Evolutionary conservation across 2,797 vertebrate genomes (phyloP).

Genomic region (Sebastes minor): DNA sequence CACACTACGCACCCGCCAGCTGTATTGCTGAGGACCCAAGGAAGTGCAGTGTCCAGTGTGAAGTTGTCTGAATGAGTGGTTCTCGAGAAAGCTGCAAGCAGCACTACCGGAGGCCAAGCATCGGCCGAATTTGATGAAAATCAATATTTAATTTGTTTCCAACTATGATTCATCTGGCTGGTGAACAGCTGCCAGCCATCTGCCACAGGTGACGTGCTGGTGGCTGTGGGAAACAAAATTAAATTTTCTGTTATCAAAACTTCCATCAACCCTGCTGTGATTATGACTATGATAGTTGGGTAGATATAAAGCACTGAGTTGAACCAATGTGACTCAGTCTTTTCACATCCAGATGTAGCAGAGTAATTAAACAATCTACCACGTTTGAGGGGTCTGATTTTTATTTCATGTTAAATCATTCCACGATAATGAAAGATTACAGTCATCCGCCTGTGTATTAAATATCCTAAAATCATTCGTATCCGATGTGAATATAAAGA

Average conservation of each 20-base stretch:
- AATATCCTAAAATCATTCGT: background rate
- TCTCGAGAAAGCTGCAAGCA: background rate
- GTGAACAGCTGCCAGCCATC: background rate
- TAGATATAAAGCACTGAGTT: background rate
- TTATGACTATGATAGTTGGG: background rate
- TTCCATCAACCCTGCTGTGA: background rate
- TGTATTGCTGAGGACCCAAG: background rate
- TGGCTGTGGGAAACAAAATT: background rate
- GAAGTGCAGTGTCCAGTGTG: background rate
- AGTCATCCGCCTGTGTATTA: background rate
- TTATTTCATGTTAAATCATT: background rate
- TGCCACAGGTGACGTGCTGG: constrained; percentile 8
- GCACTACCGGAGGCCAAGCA: background rate
- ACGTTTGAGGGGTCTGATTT: background rate
- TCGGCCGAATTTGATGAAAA: background rate
- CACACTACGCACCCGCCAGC: background rate
- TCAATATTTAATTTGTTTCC: background rate
- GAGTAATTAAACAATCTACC: background rate
- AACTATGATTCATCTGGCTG: background rate
- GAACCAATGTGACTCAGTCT: background rate
- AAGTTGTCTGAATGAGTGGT: background rate
- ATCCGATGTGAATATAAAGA: background rate
- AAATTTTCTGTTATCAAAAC: constrained; percentile 5
- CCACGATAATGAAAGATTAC: background rate
- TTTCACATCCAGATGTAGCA: background rate